phyloP scores from a whole-genome alignment of 2,797 vertebrate species.

The Microtus californicus region DNA sequence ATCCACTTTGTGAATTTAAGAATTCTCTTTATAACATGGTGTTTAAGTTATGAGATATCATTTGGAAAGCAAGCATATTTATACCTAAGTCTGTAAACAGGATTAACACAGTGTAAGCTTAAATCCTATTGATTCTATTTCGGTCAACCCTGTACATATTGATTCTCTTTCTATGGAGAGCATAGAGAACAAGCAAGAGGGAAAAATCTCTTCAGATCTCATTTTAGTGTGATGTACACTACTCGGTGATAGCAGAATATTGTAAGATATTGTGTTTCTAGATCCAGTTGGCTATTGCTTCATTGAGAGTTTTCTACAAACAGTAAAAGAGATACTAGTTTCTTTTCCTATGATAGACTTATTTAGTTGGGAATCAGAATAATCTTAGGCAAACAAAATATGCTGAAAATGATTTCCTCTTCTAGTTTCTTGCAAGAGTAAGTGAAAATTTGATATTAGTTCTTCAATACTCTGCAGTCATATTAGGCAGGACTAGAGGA shows the following conservation, averaged over 20 bases:
- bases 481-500: background rate
- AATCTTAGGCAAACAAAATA: background rate
- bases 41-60: background rate
- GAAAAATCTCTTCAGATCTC: background rate
- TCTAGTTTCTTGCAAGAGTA: background rate
- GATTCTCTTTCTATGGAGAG: background rate
- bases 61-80: background rate
- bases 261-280: background rate
- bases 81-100: background rate
- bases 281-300: background rate
- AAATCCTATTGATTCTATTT: background rate
- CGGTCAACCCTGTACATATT: background rate
- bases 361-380: background rate
- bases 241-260: background rate
- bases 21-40: background rate
- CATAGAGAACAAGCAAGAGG: background rate
- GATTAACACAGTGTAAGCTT: background rate
- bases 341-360: background rate
- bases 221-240: background rate
- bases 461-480: background rate
- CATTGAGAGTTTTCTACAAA: background rate
- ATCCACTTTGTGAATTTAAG: background rate
- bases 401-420: background rate
- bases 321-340: background rate
- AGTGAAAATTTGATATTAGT: background rate